Base-by-base conservation (phyloP, 2,888 invertebrate species). In the Leucophora obtusa region DNA sequence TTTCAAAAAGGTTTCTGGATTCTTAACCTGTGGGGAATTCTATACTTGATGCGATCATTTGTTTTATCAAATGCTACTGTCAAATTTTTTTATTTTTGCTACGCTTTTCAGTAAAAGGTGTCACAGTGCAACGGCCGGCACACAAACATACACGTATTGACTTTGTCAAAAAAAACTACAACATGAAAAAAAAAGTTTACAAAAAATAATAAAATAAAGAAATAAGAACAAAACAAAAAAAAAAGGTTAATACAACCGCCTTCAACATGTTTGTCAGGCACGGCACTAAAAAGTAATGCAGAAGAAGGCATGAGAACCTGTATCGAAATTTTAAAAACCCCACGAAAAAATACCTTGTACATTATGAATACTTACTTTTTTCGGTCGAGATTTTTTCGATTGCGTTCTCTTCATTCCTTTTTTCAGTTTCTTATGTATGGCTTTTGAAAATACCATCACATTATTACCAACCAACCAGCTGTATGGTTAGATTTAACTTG, bases 301-400 rank as follows among this genome's bases (percentile, higher is more conserved):
- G 62, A 60, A 75, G 68, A 69, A 76, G 79, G 68, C 73, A 21
- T 81, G 77, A 81, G 76, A 81, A 81, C 80, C 65, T 65, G 80
- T 69, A 81, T 81, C 73, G 11, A 54, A 66, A 68, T 28, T 9
- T 60, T 33, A 51, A 70, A 70, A 68, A 28, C 43, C 59, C 59
- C 53, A 63, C 51, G 21, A 63, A 79, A 74, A 56, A 38, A 66
- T 66, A 66, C n/a, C 33, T 65, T 43, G 35, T 72, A 14, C 28
- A 50, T 50, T 65, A 17, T 65, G 63, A 50, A 50, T 65, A 21
- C 54, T 77, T 69, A 59, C 9, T 47, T 56, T 53, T 69, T 69
- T 69, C 35, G 33, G 47, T 21, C 38, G 38, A 53, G 59, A 17
- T 75, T 69, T 28, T 17, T 56, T 63, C 35, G 56, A 54, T 62